A percentile compares a stretch with the other conserved stretches of the same genome.
Evolutionary conservation across 2,888 invertebrate species (phyloP).

Genomic region (Trissolcus japonicus): DNA sequence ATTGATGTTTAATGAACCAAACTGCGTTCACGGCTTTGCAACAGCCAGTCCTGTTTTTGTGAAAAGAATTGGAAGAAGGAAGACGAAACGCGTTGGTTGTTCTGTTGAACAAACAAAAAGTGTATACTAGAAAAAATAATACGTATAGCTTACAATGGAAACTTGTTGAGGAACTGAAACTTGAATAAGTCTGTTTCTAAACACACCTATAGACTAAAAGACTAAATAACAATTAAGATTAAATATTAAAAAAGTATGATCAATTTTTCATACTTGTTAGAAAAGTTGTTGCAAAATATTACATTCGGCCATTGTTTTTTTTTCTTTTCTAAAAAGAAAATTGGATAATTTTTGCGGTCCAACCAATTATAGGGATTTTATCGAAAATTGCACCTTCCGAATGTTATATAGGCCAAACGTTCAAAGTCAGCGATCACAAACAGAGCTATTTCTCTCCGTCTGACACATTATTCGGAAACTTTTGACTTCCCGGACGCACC

Average conservation of each 20-base stretch:
- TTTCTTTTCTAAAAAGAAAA: too few relatives aligned
- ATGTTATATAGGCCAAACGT: not conserved
- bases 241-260: too few relatives aligned
- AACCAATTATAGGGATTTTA: not conserved
- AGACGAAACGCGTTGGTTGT: not conserved
- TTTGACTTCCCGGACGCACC: slow-evolving; percentile 70
- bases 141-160: too few relatives aligned
- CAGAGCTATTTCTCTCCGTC: slow-evolving; percentile 2
- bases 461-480: slow-evolving; percentile 66
- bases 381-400: not conserved
- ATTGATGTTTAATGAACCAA: slow-evolving; percentile 26
- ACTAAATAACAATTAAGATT: too few relatives aligned
- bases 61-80: not conserved
- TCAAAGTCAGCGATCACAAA: slow-evolving; percentile 1
- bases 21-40: slow-evolving; percentile 1
- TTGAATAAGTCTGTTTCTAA: not conserved
- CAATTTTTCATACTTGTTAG: too few relatives aligned
- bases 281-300: not conserved
- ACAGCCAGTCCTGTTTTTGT: slow-evolving; percentile 7
- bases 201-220: too few relatives aligned
- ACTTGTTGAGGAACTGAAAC: not conserved
- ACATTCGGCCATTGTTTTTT: not conserved
- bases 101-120: not conserved
- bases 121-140: not conserved
- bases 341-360: not conserved